These are phyloP conservation scores for Macquaria australasica DNA, from an alignment of 2,113 vertebrate genomes.

Conservation along the genomic window DNA sequence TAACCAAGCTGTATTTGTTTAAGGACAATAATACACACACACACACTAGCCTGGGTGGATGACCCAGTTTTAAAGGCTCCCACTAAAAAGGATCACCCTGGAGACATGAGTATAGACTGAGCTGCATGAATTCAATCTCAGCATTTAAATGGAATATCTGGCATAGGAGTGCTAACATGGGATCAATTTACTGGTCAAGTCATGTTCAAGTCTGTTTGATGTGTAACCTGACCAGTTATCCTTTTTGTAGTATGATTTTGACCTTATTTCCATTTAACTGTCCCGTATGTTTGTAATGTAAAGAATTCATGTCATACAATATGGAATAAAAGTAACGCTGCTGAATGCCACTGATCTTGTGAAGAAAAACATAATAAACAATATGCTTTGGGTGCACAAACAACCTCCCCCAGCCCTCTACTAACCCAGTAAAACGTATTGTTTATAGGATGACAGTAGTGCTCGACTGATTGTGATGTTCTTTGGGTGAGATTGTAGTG, in stretches of 20 bases:
- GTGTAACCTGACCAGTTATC: slow-evolving; percentile 32
- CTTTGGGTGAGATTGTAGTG: background rate
- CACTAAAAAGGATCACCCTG: slow-evolving; percentile 10
- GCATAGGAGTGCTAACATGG: background rate
- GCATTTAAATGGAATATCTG: slow-evolving; percentile 3
- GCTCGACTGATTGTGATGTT: background rate
- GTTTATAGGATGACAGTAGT: background rate
- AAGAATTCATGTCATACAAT: slow-evolving; percentile 11
- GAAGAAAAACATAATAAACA: no score
- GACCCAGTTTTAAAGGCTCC: slow-evolving; percentile 52
- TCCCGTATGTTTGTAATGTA: background rate
- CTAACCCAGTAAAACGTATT: background rate
- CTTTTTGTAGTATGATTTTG: slow-evolving; percentile 12
- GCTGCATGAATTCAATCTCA: background rate
- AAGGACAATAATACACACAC: slow-evolving; percentile 33
- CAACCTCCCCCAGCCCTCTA: background rate
- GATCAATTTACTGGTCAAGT: slow-evolving; percentile 26
- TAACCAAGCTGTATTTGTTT: slow-evolving; percentile 53
- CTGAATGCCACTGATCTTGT: background rate
- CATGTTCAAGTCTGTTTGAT: slow-evolving; percentile 12
- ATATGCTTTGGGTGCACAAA: background rate
- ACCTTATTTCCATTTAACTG: background rate
- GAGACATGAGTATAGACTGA: background rate
- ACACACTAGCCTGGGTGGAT: background rate
- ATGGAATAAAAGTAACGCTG: background rate